Conservation (phyloP, 35 echinoderm and acorn worm genomes). For the Nesometra sesokonis region DNA sequence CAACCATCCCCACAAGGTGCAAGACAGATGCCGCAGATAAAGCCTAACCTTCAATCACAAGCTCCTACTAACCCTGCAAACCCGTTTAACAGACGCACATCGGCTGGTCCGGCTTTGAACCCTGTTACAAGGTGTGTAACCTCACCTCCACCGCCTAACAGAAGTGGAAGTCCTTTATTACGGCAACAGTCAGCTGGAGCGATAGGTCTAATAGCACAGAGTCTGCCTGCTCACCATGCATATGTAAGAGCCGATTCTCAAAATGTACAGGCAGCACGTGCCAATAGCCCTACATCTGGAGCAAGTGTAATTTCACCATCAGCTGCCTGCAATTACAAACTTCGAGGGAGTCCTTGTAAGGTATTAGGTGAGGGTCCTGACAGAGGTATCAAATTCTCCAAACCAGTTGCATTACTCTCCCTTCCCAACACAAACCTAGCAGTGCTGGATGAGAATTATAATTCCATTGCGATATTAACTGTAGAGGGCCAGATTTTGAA, state of each 20-base stretch:
- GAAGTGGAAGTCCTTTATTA: background rate
- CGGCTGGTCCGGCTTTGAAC: background rate
- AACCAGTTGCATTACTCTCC: slow-evolving; percentile 49
- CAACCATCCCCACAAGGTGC: background rate
- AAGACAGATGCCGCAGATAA: background rate
- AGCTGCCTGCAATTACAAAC: background rate
- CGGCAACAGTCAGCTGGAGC: background rate
- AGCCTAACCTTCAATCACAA: background rate
- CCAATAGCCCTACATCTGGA: background rate
- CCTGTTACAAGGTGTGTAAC: background rate
- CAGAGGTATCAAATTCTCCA: slow-evolving; percentile 63
- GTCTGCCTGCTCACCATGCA: background rate
- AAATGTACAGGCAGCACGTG: background rate
- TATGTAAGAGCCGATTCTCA: background rate
- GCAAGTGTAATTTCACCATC: slow-evolving; percentile 17
- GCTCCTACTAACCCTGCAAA: background rate
- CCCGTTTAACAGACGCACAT: background rate
- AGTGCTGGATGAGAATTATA: slow-evolving; percentile 61
- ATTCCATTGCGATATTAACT: slow-evolving; percentile 65
- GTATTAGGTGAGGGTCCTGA: slow-evolving; percentile 41
- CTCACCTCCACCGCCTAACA: background rate
- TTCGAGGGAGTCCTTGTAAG: background rate
- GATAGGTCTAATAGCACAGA: background rate
- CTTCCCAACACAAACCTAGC: slow-evolving; percentile 54
- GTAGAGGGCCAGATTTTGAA: slow-evolving; percentile 53